phyloP scores from a whole-genome alignment of 2,797 vertebrate species.

The Triplophysa bombifrons region DNA sequence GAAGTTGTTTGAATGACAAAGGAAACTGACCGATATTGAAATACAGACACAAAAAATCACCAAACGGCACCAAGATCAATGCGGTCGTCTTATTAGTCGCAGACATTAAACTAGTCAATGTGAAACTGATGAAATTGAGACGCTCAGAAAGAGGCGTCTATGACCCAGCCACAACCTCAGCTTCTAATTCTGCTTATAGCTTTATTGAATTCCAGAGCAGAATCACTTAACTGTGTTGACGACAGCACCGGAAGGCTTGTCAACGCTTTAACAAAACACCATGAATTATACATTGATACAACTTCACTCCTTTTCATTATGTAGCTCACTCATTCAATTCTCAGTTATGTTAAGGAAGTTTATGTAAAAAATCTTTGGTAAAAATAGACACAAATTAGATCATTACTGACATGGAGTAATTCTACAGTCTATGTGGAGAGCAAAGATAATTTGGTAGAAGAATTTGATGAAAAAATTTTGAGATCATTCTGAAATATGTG shows the following conservation, averaged over 20 bases:
- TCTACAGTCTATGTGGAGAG: too few relatives aligned
- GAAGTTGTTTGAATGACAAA: constrained; percentile 29
- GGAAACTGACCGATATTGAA: constrained; percentile 52
- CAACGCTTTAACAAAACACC: too few relatives aligned
- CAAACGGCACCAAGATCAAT: constrained; percentile 12
- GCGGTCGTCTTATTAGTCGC: constrained; percentile 18
- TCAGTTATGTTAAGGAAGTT: not conserved
- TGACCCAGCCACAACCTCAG: constrained; percentile 58
- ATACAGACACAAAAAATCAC: constrained; percentile 9
- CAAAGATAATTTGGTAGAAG: too few relatives aligned
- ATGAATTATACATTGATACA: constrained; percentile 8
- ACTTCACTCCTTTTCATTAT: not conserved
- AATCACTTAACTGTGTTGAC: constrained; percentile 36
- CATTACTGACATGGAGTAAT: too few relatives aligned
- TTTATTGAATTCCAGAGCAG: constrained; percentile 68
- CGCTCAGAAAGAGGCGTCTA: constrained; percentile 68
- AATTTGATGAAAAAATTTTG: not conserved
- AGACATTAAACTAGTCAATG: constrained; percentile 19
- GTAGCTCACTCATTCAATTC: not conserved
- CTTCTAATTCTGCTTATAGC: constrained; percentile 70
- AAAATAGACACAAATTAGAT: too few relatives aligned
- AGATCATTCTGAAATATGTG: too few relatives aligned
- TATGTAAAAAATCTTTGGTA: too few relatives aligned
- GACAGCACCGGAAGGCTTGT: not conserved
- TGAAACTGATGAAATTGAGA: constrained; percentile 10